phyloP scores from a whole-genome alignment of 1,140 invertebrate species.

The Rhynchophorus ferrugineus region DNA sequence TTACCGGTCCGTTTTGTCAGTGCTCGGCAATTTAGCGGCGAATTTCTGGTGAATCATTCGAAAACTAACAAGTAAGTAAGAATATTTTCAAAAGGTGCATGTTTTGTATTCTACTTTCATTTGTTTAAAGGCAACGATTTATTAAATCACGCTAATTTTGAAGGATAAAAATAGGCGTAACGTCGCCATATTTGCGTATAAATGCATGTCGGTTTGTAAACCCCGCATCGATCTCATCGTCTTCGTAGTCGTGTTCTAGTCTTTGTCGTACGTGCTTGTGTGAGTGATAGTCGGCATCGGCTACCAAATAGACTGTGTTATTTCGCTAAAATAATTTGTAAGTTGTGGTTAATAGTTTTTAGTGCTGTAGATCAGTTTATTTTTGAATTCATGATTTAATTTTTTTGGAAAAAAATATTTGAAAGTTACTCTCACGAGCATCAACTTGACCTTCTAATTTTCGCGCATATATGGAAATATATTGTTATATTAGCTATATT shows the following conservation, averaged over 20 bases:
- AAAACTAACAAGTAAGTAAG: slow-evolving; percentile 16
- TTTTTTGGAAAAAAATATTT: slow-evolving; percentile 1
- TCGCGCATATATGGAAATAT: background rate
- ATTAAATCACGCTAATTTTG: background rate
- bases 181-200: slow-evolving; percentile 24
- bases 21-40: slow-evolving; percentile 4
- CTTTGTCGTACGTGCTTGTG: slow-evolving; percentile 32
- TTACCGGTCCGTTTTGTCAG: slow-evolving; percentile 16
- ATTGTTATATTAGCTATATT: slow-evolving; percentile 1
- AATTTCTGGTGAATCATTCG: background rate
- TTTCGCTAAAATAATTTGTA: slow-evolving; percentile 34
- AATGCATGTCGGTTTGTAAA: slow-evolving; percentile 34
- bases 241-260: slow-evolving; percentile 37
- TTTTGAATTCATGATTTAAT: slow-evolving; percentile 8
- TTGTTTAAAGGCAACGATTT: no score
- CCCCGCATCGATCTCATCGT: slow-evolving; percentile 32
- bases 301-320: slow-evolving; percentile 27
- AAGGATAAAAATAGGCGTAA: slow-evolving; percentile 7
- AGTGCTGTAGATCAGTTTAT: slow-evolving; percentile 2
- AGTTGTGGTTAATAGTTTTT: slow-evolving; percentile 27
- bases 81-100: no score
- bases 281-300: slow-evolving; percentile 28
- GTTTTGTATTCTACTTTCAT: no score
- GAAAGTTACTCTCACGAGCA: background rate
- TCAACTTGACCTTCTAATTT: slow-evolving; percentile 19